Evolutionary conservation across 1,140 invertebrate species (phyloP).

Genomic region (Pygmarrhopalites habei): DNA sequence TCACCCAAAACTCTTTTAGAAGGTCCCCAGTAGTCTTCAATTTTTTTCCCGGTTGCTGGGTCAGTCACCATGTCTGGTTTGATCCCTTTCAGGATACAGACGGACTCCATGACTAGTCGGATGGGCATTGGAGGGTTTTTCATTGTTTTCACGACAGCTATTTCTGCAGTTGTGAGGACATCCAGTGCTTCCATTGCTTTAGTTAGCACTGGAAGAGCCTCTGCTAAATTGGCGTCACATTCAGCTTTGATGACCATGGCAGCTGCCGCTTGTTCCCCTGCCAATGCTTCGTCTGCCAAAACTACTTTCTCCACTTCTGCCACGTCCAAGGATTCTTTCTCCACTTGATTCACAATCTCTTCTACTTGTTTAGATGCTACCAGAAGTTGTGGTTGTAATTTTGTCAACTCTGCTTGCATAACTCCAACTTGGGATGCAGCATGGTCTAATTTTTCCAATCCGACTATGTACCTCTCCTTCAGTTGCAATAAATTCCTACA

Average conservation of each 20-base stretch:
- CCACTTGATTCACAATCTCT: slow-evolving; percentile 67
- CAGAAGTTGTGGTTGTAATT: slow-evolving; percentile 79
- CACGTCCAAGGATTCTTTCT: slow-evolving; percentile 75
- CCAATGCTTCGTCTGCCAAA: slow-evolving; percentile 58
- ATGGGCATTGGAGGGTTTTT: slow-evolving; percentile 92
- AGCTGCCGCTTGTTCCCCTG: slow-evolving; percentile 68
- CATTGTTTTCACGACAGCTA: slow-evolving; percentile 93
- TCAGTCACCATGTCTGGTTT: slow-evolving; percentile 68
- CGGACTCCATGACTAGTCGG: slow-evolving; percentile 89
- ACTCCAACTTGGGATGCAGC: slow-evolving; percentile 72
- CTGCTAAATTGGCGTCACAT: slow-evolving; percentile 86
- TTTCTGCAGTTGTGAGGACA: slow-evolving; percentile 83
- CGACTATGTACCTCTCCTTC: slow-evolving; percentile 67
- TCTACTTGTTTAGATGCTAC: slow-evolving; percentile 75
- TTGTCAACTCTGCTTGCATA: slow-evolving; percentile 76
- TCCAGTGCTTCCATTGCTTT: slow-evolving; percentile 82
- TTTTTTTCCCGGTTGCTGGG: slow-evolving; percentile 62
- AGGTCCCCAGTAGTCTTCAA: slow-evolving; percentile 89
- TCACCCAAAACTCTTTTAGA: slow-evolving; percentile 85
- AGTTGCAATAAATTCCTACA: slow-evolving; percentile 23
- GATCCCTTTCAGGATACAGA: slow-evolving; percentile 82
- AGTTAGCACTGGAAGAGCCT: slow-evolving; percentile 87
- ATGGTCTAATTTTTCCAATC: slow-evolving; percentile 76
- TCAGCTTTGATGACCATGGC: slow-evolving; percentile 85
- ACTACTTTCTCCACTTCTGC: slow-evolving; percentile 58